Evolutionary conservation across 2,888 invertebrate genomes (phyloP), one percentile per base, ranked within the genome.

Genomic region (Ophion costatus): DNA sequence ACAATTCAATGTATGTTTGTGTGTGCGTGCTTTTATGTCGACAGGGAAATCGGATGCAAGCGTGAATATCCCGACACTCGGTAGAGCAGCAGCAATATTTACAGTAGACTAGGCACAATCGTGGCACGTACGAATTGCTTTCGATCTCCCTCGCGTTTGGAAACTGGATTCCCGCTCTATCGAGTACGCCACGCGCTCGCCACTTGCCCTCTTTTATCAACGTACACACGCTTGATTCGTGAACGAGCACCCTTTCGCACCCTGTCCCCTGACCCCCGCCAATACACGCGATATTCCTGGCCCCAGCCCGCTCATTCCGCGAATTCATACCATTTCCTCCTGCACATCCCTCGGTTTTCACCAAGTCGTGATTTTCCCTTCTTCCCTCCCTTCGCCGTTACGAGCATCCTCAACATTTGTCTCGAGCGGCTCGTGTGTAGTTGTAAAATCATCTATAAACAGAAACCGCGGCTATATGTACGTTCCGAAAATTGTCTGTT

Each of bases 31-130:
- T 66, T 69, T 38, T 79, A 69, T 20, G 20, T 38, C 59, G 59
- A 67, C n/a, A 24, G 17, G 45, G 56, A 20, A 29, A 76, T 80
- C 79, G 83, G 61, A 80, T 80, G 76, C 42, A 80, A 76, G 66
- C 80, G 77, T 85, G 86, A 87, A 86, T 86, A 85, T 86, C 83
- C 80, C 84, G 85, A 82, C 83, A 85, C 87, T 84, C 84, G 84
- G 81, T 86, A 86, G 84, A 83, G 82, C 83, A 88, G 84, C 82
- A 86, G 87, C 83, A 88, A 89, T 90, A 90, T 90, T 90, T 89
- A 90, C 89, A 90, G 88, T 88, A 90, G 89, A 90, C 89, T 90
- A 89, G 89, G 88, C 89, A 88, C 89, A 89, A 90, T 90, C 88
- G 89, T 85, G 88, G 86, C 87, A 87, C 89, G 88, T 86, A 88